These are phyloP conservation scores for Clostera curtula DNA, from an alignment of 2,888 invertebrate genomes.

Conservation along the genomic window DNA sequence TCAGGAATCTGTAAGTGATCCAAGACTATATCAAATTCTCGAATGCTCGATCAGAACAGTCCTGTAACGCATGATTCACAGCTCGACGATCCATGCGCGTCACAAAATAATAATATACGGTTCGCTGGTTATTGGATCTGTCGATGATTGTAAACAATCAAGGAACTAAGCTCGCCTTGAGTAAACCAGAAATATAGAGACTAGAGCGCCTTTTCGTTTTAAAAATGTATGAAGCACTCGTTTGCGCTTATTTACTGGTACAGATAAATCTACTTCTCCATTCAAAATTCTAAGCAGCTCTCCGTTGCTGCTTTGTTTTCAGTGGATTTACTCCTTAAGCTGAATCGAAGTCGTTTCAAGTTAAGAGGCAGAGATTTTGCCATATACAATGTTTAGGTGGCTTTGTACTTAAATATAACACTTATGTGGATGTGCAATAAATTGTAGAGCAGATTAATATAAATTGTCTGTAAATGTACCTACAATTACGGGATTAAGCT, in stretches of 20 bases:
- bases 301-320: conserved; percentile 18
- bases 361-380: conserved; percentile 6
- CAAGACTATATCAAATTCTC: conserved; percentile 29
- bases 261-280: conserved; percentile 15
- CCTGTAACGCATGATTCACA: conserved; percentile 31
- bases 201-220: conserved; percentile 8
- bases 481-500: too few relatives aligned
- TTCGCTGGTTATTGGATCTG: conserved; percentile 7
- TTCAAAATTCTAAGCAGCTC: conserved; percentile 20
- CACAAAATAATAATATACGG: conserved; percentile 27
- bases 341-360: conserved; percentile 14
- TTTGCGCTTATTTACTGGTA: conserved; percentile 13
- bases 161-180: conserved; percentile 9
- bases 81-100: conserved; percentile 31
- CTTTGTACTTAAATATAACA: background rate
- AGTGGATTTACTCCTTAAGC: conserved; percentile 17
- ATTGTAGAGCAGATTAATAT: too few relatives aligned
- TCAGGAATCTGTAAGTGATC: conserved; percentile 39
- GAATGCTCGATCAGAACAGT: conserved; percentile 26
- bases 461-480: too few relatives aligned
- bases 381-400: background rate
- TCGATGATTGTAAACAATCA: conserved; percentile 13
- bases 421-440: too few relatives aligned
- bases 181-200: conserved; percentile 9
- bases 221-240: conserved; percentile 11